phyloP scores from a whole-genome alignment of 2,797 vertebrate species.

The Lemur catta region DNA sequence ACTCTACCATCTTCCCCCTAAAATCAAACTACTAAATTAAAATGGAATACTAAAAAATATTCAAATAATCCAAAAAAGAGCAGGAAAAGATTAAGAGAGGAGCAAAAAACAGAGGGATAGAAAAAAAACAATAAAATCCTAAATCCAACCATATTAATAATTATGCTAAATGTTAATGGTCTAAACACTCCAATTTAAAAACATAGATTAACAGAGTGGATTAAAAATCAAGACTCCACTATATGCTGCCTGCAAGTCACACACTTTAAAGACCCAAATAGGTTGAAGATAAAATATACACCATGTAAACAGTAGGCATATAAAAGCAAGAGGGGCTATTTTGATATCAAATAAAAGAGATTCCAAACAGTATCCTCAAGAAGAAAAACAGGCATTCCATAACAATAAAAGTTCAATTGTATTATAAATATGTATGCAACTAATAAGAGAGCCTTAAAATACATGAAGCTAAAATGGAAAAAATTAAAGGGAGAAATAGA shows the following conservation, averaged over 20 bases:
- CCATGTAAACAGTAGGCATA: not conserved
- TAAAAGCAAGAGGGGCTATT: not conserved
- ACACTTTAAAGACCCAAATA: not conserved
- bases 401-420: not conserved
- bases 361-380: not conserved
- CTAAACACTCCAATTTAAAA: not conserved
- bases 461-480: not conserved
- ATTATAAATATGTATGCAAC: not conserved
- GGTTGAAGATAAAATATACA: not conserved
- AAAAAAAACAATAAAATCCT: not conserved
- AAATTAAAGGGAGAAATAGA: not conserved
- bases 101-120: not conserved
- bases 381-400: not conserved
- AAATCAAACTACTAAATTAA: not conserved
- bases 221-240: not conserved
- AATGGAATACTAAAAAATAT: not conserved
- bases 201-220: not conserved
- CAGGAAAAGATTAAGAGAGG: not conserved
- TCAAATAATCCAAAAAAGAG: not conserved
- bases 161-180: not conserved
- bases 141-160: not conserved
- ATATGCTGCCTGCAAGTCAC: not conserved
- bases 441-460: not conserved
- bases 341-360: not conserved
- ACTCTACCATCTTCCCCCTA: not conserved